Percentiles rank a stretch among this genome's conserved stretches.
These are phyloP conservation scores for Geotrupes spiniger DNA, from an alignment of 2,888 invertebrate genomes.

Conservation along the genomic window DNA sequence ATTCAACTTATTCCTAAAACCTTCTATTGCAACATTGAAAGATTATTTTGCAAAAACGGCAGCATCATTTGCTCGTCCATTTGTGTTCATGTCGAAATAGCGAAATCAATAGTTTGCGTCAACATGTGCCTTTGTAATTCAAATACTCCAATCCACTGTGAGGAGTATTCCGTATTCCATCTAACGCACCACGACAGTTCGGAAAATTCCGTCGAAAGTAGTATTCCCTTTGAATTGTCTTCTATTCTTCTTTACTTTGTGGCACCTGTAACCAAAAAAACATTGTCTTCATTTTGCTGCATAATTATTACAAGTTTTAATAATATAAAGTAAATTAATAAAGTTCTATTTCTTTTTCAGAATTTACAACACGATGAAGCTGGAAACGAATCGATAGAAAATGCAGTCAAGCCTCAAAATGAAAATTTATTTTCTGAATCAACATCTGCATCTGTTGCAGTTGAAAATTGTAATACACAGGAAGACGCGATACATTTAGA, in stretches of 20 bases:
- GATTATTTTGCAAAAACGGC: conserved; percentile 18
- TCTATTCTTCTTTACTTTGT: conserved; percentile 17
- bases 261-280: conserved; percentile 20
- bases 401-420: not conserved
- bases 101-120: conserved; percentile 17
- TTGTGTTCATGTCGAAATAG: conserved; percentile 21
- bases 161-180: conserved; percentile 9
- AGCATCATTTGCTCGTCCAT: conserved; percentile 17
- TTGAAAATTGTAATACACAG: conserved; percentile 11
- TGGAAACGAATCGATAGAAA: conserved; percentile 11
- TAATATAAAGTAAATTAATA: conserved; percentile 9
- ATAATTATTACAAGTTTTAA: conserved; percentile 9
- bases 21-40: conserved; percentile 24
- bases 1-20: conserved; percentile 22
- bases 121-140: conserved; percentile 10
- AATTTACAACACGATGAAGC: conserved; percentile 3
- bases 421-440: conserved; percentile 19
- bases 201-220: conserved; percentile 11
- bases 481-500: conserved; percentile 8
- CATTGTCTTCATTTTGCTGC: conserved; percentile 2
- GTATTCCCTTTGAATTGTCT: conserved; percentile 12
- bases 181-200: conserved; percentile 10
- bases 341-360: no score
- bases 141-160: conserved; percentile 1
- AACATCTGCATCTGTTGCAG: conserved; percentile 13